Base-by-base conservation (phyloP, 1,140 invertebrate genomes). In the Macrotrachela quadricornifera region DNA sequence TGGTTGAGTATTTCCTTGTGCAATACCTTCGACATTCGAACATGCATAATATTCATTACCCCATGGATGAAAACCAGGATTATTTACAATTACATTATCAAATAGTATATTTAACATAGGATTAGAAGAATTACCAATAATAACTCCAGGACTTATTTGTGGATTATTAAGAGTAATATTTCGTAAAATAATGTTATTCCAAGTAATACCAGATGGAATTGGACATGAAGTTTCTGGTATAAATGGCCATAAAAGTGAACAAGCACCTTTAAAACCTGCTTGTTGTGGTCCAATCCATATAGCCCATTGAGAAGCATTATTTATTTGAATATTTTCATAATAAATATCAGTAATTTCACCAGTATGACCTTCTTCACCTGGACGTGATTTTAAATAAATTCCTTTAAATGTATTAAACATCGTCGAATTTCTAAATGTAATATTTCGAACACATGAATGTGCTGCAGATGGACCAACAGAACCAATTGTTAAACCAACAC, bases 241-340 rank as follows among this genome's bases (percentile, higher is more conserved):
- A 8, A 30, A 30, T 12, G 49, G 49, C 44, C 16, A 51, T 30
- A 51, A 45, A 51, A 51, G 44, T 6, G 49, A 51, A 51, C 49
- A 51, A 16, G 21, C 42, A 36, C 21, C 18, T 15, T 41, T 41
- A 11, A 44, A 42, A 18, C 37, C n/a, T 51, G 44, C 41, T 36
- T 51, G 49, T 16, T 51, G 49, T 14, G 49, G 44, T 11, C 49
- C 49, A 36, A 51, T 45, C 36, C 44, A 51, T 37, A 51, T 51
- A 6, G 49, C 49, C 49, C 49, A 51, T 42, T 42, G 44, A n/a
- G 44, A 44, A 37, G 49, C 37, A 15, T 51, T 21, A 44, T 16
- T 15, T 18, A 51, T 51, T 51, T 51, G 41, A 36, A 51, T 51
- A 38, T 51, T 51, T 38, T 51, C 49, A 45, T 51, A 51, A 16